Evolutionary conservation across 2,113 vertebrate genomes (phyloP), one percentile per base, ranked within the genome.

Genomic region (Pollachius pollachius): DNA sequence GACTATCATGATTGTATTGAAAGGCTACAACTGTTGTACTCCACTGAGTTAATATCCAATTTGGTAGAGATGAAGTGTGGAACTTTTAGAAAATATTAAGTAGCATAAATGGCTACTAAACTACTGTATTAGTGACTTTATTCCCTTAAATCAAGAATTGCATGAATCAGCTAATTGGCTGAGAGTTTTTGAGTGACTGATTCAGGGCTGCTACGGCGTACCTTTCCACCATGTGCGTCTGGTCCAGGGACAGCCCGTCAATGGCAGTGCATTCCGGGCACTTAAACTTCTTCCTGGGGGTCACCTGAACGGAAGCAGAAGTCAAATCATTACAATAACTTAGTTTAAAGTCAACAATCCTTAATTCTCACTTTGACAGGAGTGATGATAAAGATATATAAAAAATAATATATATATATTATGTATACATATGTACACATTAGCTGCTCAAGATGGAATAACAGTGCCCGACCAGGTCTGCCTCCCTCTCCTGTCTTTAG

Each of bases 231-330:
- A 99, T 99, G 91, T 99, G 97, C 0, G 97, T 99, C 92, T 99
- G 97, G 90, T 99, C 97, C 68, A 99, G 84, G 0, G 97, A 99
- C 79, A 99, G 92, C 52, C 97, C 97, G 70, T 99, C 97, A 27
- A 99, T 98, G 78, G 97, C 97, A 0, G 97, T 99, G 81, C 97
- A 99, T 90, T 99, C 97, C 13, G 97, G 97, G 87, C 97, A 99
- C 89, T 99, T 99, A 90, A 99, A 99, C 91, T 99, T 99, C 88
- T 99, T 99, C 27, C 97, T 93, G 11, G 97, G 97, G 72, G 97
- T 99, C 85, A 99, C 97, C 97, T 99, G 86, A 79, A 81, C 15
- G 72, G 67, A 82, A 72, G 59, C 74, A 82, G 54, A 80, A 23
- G 57, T 66, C 62, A 78, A 52, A 71, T 18, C 62, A 56, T 48